A percentile compares a stretch with the other conserved stretches of the same genome.
phyloP scores from a whole-genome alignment of 2,888 invertebrate species.

The Drosophila engyochracea region DNA sequence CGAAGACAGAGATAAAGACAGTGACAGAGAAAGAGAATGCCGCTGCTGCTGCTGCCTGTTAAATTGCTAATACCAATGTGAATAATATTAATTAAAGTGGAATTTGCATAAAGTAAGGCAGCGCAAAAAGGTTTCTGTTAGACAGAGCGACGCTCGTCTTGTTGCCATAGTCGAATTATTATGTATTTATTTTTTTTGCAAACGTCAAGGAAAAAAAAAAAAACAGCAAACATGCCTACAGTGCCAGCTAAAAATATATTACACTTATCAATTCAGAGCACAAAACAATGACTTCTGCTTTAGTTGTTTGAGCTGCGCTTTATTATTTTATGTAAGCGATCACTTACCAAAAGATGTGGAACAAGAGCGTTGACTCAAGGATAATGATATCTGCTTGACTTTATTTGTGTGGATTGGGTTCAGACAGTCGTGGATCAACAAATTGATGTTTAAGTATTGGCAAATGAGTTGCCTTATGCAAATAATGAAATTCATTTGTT shows the following conservation, averaged over 20 bases:
- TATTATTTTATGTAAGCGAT: neutral
- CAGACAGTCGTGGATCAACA: neutral
- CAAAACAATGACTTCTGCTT: neutral
- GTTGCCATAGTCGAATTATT: neutral
- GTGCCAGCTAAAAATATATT: neutral
- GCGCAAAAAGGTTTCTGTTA: slow-evolving; percentile 69
- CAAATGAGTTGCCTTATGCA: neutral
- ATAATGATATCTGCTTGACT: neutral
- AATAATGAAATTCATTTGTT: neutral
- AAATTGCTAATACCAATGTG: slow-evolving; percentile 49
- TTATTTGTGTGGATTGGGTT: neutral
- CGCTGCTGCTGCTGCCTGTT: slow-evolving; percentile 43
- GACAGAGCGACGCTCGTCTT: slow-evolving; percentile 72
- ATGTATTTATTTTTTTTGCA: neutral
- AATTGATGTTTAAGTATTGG: neutral
- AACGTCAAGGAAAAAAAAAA: neutral
- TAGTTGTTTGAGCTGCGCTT: neutral
- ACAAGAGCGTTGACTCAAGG: neutral
- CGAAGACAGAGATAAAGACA: slow-evolving; percentile 14
- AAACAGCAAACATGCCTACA: neutral
- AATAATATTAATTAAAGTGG: slow-evolving; percentile 77
- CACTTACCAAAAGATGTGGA: neutral
- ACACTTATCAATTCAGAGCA: neutral
- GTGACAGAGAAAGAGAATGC: slow-evolving; percentile 55
- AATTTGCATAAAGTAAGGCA: slow-evolving; percentile 78